Conservation (phyloP, 35 echinoderm and acorn worm genomes). For the Anneissia japonica region DNA sequence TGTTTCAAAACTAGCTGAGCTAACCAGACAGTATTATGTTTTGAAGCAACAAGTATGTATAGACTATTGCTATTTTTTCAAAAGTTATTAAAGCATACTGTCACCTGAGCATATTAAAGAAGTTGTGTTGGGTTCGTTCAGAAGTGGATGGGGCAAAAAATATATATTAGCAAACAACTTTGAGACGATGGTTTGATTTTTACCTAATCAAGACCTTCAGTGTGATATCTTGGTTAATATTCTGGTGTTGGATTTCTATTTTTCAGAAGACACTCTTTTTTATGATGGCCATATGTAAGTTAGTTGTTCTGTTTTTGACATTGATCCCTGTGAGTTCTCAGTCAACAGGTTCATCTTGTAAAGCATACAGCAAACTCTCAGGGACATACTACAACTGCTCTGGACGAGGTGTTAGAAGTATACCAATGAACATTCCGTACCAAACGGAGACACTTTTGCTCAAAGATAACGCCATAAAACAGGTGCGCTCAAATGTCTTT, state of each 20-base stretch:
- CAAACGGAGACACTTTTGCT: not conserved
- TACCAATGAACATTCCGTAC: not conserved
- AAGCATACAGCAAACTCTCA: not conserved
- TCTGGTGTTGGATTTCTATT: too few relatives aligned
- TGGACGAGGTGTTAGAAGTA: not conserved
- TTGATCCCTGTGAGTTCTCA: not conserved
- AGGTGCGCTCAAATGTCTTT: not conserved
- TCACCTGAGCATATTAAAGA: too few relatives aligned
- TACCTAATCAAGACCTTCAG: too few relatives aligned
- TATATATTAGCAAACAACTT: too few relatives aligned
- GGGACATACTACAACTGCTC: not conserved
- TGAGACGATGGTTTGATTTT: too few relatives aligned
- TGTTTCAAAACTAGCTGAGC: not conserved
- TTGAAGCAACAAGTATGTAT: too few relatives aligned
- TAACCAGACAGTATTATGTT: not conserved
- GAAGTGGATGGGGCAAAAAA: too few relatives aligned
- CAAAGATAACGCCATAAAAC: not conserved
- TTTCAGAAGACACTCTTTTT: too few relatives aligned
- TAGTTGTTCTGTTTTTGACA: not conserved
- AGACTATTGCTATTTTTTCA: too few relatives aligned
- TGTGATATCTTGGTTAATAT: too few relatives aligned
- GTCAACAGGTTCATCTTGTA: not conserved
- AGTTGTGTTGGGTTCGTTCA: too few relatives aligned
- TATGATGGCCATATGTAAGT: not conserved
- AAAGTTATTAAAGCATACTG: too few relatives aligned